phyloP scores from a whole-genome alignment of 2,888 invertebrate genomes.

The Orgyia antiqua region DNA sequence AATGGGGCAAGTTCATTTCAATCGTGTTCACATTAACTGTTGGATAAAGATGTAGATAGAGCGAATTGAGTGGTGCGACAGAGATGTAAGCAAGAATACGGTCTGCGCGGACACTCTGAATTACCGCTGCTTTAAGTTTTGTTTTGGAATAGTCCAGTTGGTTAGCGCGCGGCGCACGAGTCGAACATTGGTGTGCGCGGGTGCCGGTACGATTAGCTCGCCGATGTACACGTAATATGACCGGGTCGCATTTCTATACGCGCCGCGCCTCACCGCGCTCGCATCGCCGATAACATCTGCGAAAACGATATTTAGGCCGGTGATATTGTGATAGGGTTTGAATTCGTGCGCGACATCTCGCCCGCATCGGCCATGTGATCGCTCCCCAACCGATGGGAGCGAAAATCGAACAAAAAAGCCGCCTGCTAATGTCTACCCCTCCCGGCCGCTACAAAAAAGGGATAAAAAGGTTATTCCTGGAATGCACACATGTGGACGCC shows the following conservation, averaged over 20 bases:
- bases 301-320: conserved; percentile 64
- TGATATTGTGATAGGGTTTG: conserved; percentile 60
- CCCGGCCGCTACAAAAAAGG: conserved; percentile 62
- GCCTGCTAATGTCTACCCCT: conserved; percentile 66
- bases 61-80: conserved; percentile 32
- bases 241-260: conserved; percentile 56
- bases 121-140: conserved; percentile 66
- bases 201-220: conserved; percentile 27
- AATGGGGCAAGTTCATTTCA: conserved; percentile 67
- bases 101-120: conserved; percentile 54
- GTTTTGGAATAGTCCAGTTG: conserved; percentile 61
- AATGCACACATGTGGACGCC: conserved; percentile 71
- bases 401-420: conserved; percentile 58
- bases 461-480: conserved; percentile 71
- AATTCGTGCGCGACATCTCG: conserved; percentile 50
- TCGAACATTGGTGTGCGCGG: conserved; percentile 37
- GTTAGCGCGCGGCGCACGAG: conserved; percentile 58
- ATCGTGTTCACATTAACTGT: conserved; percentile 43
- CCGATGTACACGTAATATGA: conserved; percentile 44
- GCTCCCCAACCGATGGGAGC: conserved; percentile 54
- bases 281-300: conserved; percentile 64
- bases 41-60: conserved; percentile 36
- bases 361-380: conserved; percentile 60
- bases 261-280: conserved; percentile 50
- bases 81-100: conserved; percentile 26